Base-by-base conservation (phyloP, 2,113 vertebrate genomes). In the Pseudopipra pipra region DNA sequence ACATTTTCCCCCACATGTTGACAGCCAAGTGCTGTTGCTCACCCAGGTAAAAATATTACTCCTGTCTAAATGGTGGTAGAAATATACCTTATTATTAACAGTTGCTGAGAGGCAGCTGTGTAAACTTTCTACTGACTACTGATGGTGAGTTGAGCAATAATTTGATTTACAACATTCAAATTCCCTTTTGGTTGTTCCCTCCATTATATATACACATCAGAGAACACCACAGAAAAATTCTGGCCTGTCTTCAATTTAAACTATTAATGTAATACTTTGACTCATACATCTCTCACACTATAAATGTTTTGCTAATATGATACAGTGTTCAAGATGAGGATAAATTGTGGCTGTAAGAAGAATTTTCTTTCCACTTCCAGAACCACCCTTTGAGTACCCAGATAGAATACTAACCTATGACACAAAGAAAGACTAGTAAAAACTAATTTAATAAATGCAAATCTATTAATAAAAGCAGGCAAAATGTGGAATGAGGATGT, bases 281-380 rank as follows among this genome's bases (percentile, higher is more conserved):
- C 54, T 95, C 25, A 8, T 31, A 44, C 30, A 37, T 86, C 58
- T 85, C 66, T 93, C 76, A 59, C 62, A 77, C 88, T 82, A n/a
- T 91, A 95, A 94, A 96, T 96, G 88, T 96, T 97, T 97, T 89
- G 81, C 56, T 95, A 93, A 93, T 63, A 30, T n/a, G 76, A 88
- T 73, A 67, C 61, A 87, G 19, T 18, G 35, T 51, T 95, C 49
- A 90, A 88, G 85, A 87, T 19, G 59, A 72, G 33, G 30, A 86
- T 81, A 91, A 97, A 92, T 84, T 1, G 4, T 33, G 59, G 43
- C 70, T 27, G 35, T 44, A 66, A 85, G 73, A 89, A 85, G 61
- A 87, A 91, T 74, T 89, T 78, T 33, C 31, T 55, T 85, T 90
- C 74, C 6, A 22, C 41, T 85, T 81, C 39, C 71, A 88, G 65